Evolutionary conservation across 2,888 invertebrate species (phyloP).

Genomic region (Lomographa bimaculata): DNA sequence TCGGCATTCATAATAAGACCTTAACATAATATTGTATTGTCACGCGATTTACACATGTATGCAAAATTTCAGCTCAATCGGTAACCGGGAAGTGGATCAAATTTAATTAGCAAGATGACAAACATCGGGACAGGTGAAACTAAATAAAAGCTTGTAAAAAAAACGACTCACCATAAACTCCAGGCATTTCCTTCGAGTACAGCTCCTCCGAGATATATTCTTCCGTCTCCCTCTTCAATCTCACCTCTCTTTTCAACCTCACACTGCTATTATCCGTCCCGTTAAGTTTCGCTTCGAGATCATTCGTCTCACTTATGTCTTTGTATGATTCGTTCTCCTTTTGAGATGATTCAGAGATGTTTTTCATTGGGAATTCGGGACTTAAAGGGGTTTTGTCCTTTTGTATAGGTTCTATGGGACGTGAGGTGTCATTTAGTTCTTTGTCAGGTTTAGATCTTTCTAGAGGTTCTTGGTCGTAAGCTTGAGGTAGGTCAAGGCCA

Average conservation of each 20-base stretch:
- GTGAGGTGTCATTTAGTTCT: slow-evolving; percentile 64
- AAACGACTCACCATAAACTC: slow-evolving; percentile 42
- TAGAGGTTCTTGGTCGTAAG: slow-evolving; percentile 66
- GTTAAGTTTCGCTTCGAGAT: slow-evolving; percentile 58
- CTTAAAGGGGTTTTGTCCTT: slow-evolving; percentile 59
- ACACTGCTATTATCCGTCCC: slow-evolving; percentile 46
- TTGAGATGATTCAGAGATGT: slow-evolving; percentile 53
- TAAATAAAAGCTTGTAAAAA: no score
- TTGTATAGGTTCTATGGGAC: slow-evolving; percentile 48
- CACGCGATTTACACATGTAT: background rate
- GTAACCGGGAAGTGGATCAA: no score
- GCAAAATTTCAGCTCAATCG: background rate
- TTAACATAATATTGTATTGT: no score
- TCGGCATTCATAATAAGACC: no score
- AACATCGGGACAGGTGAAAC: no score
- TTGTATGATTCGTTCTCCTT: slow-evolving; percentile 59
- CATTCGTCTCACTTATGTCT: slow-evolving; percentile 56
- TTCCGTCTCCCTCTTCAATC: slow-evolving; percentile 45
- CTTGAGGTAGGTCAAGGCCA: slow-evolving; percentile 67
- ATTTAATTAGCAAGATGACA: no score
- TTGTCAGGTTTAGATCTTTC: slow-evolving; percentile 63
- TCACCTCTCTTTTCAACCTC: slow-evolving; percentile 51
- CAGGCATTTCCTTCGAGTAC: slow-evolving; percentile 48
- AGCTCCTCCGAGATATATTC: slow-evolving; percentile 61
- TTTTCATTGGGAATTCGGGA: slow-evolving; percentile 59